Conservation (phyloP, 2,888 invertebrate genomes). For the Hirtodrosophila alboralis region DNA sequence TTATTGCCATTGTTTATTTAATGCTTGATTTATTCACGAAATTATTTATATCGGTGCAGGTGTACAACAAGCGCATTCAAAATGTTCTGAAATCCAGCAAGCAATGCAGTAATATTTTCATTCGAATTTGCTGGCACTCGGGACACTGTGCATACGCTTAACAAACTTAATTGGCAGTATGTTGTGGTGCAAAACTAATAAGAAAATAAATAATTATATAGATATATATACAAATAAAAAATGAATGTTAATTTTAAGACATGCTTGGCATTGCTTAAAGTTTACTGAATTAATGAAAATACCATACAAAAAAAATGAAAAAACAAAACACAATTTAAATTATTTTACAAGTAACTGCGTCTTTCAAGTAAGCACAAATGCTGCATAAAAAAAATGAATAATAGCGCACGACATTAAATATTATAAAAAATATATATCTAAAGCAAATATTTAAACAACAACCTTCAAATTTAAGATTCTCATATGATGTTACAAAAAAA, state of each 20-base stretch:
- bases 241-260: conserved; percentile 44
- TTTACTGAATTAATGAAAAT: conserved; percentile 35
- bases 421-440: conserved; percentile 30
- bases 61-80: conserved; percentile 38
- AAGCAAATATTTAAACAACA: conserved; percentile 42
- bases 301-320: conserved; percentile 6
- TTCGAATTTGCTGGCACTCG: conserved; percentile 26
- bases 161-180: conserved; percentile 27
- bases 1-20: conserved; percentile 14
- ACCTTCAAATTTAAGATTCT: conserved; percentile 21
- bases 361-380: conserved; percentile 22
- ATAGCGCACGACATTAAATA: conserved; percentile 33
- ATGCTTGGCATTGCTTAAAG: conserved; percentile 70
- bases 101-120: conserved; percentile 16
- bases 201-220: conserved; percentile 16
- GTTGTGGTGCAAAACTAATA: conserved; percentile 15
- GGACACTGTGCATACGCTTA: conserved; percentile 48
- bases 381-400: conserved; percentile 22
- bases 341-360: conserved; percentile 25
- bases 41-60: conserved; percentile 74
- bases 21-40: conserved; percentile 30
- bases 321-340: conserved; percentile 16
- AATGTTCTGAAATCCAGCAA: conserved; percentile 11
- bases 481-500: conserved; percentile 26
- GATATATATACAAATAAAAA: too few relatives aligned